A percentile compares a stretch with the other conserved stretches of the same genome.
These are phyloP conservation scores for Enteromius afrohamiltoni DNA, from an alignment of 2,797 vertebrate species.

Conservation along the genomic window DNA sequence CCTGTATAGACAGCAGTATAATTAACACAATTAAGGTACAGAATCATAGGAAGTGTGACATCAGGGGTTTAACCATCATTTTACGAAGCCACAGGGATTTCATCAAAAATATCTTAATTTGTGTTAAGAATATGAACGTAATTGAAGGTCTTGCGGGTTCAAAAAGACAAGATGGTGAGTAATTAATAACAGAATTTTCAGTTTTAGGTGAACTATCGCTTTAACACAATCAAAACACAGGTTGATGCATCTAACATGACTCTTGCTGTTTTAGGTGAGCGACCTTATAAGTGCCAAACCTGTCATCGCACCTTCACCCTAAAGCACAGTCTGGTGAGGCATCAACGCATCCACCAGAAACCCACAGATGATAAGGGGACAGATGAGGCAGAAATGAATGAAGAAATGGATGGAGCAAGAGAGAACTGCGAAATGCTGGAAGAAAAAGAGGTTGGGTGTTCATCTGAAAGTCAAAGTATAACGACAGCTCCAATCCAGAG, in stretches of 20 bases:
- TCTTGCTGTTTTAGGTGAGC: constrained; percentile 81
- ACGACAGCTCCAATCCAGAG: constrained; percentile 65
- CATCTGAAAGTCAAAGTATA: constrained; percentile 53
- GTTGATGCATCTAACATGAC: not conserved
- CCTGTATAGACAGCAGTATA: not conserved
- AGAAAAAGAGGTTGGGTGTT: constrained; percentile 67
- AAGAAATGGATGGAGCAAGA: constrained; percentile 54
- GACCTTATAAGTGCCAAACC: constrained; percentile 95
- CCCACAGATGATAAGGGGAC: constrained; percentile 71
- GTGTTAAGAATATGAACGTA: not conserved
- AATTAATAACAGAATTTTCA: not conserved
- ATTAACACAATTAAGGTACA: not conserved
- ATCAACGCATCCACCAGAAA: constrained; percentile 95
- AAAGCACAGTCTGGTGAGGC: constrained; percentile 97
- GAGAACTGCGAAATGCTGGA: constrained; percentile 74
- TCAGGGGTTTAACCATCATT: no score
- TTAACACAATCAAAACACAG: not conserved
- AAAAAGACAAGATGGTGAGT: not conserved
- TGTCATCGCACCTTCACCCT: constrained; percentile 96
- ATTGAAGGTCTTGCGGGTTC: not conserved
- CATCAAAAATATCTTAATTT: not conserved
- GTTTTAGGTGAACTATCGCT: not conserved
- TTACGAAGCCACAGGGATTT: not conserved
- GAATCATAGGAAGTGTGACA: no score
- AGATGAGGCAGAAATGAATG: constrained; percentile 74